phyloP scores from a whole-genome alignment of 2,888 invertebrate genomes.

The Drosophila eohydei region DNA sequence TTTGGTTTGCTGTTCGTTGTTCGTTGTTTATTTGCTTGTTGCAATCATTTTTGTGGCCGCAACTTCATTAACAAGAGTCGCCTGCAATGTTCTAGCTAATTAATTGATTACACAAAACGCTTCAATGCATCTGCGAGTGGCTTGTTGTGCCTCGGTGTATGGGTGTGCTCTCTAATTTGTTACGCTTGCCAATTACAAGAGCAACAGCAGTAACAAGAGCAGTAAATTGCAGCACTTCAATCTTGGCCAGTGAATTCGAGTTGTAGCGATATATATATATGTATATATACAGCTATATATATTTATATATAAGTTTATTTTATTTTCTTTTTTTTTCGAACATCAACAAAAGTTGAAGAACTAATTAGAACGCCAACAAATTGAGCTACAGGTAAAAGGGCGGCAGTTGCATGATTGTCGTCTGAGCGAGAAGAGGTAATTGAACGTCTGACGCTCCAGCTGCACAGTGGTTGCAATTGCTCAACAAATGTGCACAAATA shows the following conservation, averaged over 20 bases:
- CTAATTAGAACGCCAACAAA: slow-evolving; percentile 65
- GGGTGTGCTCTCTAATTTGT: slow-evolving; percentile 54
- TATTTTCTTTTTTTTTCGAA: slow-evolving; percentile 1
- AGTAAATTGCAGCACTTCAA: slow-evolving; percentile 31
- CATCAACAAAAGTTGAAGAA: slow-evolving; percentile 62
- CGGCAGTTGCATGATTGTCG: not conserved
- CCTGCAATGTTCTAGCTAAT: slow-evolving; percentile 67
- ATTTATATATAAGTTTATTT: not conserved
- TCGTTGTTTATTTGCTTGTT: slow-evolving; percentile 15
- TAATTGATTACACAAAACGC: slow-evolving; percentile 74
- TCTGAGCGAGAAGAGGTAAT: slow-evolving; percentile 2
- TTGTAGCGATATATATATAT: not conserved
- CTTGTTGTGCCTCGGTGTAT: not conserved
- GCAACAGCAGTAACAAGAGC: slow-evolving; percentile 37
- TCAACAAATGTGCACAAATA: not conserved
- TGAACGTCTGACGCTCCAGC: not conserved
- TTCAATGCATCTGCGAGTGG: slow-evolving; percentile 54
- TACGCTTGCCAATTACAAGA: slow-evolving; percentile 66
- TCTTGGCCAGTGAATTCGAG: slow-evolving; percentile 16
- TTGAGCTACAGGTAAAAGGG: slow-evolving; percentile 42
- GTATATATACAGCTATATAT: not conserved
- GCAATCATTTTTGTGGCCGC: slow-evolving; percentile 47
- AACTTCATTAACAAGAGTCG: slow-evolving; percentile 68
- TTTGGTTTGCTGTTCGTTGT: no score
- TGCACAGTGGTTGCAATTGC: slow-evolving; percentile 3